These are phyloP conservation scores for Clarias macrocephalus DNA, from an alignment of 2,113 vertebrate species.

Conservation along the genomic window DNA sequence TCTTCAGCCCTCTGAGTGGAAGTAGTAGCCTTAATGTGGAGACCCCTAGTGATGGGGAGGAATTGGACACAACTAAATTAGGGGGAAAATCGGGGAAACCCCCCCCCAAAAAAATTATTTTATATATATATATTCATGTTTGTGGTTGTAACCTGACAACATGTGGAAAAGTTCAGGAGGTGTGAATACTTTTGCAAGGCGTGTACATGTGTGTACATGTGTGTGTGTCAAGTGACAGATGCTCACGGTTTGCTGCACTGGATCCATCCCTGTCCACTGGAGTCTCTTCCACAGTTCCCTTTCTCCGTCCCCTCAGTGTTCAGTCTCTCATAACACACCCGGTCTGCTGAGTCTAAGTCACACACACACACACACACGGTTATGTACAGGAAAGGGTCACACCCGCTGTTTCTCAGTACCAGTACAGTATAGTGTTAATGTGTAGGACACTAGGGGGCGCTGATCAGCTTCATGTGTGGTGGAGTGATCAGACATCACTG, in stretches of 20 bases:
- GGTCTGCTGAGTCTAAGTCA: conserved; percentile 83
- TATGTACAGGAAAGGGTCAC: not conserved
- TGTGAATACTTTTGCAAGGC: no score
- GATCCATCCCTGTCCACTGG: conserved; percentile 80
- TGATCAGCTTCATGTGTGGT: not conserved
- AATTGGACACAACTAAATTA: no score
- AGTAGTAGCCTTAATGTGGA: no score
- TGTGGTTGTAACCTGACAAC: no score
- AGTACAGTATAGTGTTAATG: not conserved
- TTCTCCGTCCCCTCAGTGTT: conserved; percentile 92
- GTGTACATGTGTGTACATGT: not conserved
- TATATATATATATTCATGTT: no score
- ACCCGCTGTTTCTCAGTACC: not conserved
- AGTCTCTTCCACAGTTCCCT: conserved; percentile 89
- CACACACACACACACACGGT: conserved; percentile 31
- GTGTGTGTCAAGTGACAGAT: not conserved
- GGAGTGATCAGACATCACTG: not conserved
- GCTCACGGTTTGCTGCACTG: conserved; percentile 95
- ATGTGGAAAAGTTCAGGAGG: no score
- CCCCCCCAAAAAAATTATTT: no score
- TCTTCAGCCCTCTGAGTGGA: no score
- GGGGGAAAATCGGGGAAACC: no score
- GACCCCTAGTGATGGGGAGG: no score
- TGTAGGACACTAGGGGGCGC: not conserved
- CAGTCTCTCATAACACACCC: conserved; percentile 95